A percentile compares a stretch with the other conserved stretches of the same genome.
These are phyloP conservation scores for Hippocampus abdominalis DNA, from an alignment of 2,113 vertebrate species.

Conservation along the genomic window DNA sequence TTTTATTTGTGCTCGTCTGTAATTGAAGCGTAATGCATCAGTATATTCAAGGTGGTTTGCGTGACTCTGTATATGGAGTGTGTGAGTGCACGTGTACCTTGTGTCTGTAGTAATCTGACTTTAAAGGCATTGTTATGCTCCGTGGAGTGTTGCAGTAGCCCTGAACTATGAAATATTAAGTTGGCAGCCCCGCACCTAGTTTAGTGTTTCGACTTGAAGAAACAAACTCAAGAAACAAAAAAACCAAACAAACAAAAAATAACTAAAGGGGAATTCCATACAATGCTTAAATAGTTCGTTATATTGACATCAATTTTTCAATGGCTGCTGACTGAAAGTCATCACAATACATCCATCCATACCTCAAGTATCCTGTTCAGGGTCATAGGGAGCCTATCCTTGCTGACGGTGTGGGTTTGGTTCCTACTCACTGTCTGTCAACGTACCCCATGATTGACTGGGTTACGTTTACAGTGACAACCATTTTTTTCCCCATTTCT, in stretches of 20 bases:
- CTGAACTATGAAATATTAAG: constrained; percentile 36
- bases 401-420: background rate
- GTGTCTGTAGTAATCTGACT: background rate
- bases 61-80: background rate
- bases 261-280: background rate
- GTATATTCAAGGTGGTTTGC: background rate
- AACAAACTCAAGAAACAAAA: background rate
- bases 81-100: background rate
- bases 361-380: background rate
- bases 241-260: no score
- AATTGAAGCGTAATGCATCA: constrained; percentile 2
- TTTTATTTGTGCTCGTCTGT: background rate
- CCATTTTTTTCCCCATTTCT: no score
- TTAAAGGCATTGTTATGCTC: constrained; percentile 21
- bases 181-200: constrained; percentile 19
- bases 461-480: no score
- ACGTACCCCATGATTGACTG: no score
- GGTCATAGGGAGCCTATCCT: background rate
- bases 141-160: constrained; percentile 17
- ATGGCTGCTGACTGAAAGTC: background rate
- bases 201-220: constrained; percentile 14
- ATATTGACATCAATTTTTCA: background rate
- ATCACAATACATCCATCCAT: background rate
- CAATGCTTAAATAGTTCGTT: background rate
- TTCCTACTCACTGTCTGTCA: no score